Conservation (phyloP, 2,888 invertebrate species). For the Nematopogon swammerdamellus region DNA sequence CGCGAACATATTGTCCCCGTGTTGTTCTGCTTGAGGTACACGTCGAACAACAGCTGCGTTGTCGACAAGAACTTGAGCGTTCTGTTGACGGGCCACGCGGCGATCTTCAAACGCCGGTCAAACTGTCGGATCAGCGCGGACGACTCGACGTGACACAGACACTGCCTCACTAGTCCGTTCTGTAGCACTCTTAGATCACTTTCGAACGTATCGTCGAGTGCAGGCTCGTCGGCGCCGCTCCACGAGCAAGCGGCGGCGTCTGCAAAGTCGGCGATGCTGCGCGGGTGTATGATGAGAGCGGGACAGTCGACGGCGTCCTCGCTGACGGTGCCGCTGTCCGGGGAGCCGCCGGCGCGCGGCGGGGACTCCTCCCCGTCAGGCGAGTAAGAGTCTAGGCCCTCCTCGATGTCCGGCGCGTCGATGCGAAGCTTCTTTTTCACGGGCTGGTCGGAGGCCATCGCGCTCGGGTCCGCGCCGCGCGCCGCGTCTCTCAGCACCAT, state of each 20-base stretch:
- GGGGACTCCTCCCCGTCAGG: constrained; percentile 47
- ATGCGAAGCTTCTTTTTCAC: constrained; percentile 81
- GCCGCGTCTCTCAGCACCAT: constrained; percentile 66
- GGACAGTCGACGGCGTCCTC: constrained; percentile 52
- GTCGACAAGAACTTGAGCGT: constrained; percentile 78
- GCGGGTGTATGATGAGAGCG: constrained; percentile 32
- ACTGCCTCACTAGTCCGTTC: constrained; percentile 68
- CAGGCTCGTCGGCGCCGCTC: constrained; percentile 16
- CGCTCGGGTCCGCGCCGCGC: constrained; percentile 48
- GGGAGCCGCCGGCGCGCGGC: constrained; percentile 41
- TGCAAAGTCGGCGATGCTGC: constrained; percentile 6
- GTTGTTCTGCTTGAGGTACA: constrained; percentile 80
- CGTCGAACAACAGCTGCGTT: constrained; percentile 78
- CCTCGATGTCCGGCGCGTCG: constrained; percentile 60
- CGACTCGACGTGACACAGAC: constrained; percentile 74
- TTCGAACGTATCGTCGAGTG: constrained; percentile 37
- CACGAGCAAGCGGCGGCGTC: constrained; percentile 31
- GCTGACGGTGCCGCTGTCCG: constrained; percentile 48
- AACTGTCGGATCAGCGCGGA: constrained; percentile 68
- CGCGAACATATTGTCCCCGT: constrained; percentile 79
- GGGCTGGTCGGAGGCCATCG: constrained; percentile 78
- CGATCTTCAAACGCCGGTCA: constrained; percentile 56
- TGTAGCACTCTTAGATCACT: constrained; percentile 60
- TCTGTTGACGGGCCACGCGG: constrained; percentile 42
- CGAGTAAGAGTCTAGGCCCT: constrained; percentile 46